Evolutionary conservation across 1,140 invertebrate species (phyloP).

Genomic region (Dinothrombium tinctorium): DNA sequence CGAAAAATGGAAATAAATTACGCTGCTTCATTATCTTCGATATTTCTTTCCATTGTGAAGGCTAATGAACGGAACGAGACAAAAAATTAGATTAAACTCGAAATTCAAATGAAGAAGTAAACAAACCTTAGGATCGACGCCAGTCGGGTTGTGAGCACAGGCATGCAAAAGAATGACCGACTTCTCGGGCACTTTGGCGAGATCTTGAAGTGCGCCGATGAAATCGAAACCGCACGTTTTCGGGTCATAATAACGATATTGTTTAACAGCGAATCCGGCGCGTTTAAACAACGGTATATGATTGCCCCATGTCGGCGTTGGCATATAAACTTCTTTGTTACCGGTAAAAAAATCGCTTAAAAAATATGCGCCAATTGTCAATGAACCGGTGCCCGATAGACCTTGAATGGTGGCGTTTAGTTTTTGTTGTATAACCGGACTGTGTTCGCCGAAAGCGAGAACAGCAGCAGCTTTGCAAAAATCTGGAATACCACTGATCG

Average conservation of each 20-base stretch:
- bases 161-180: slow-evolving; percentile 85
- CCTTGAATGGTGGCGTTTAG: slow-evolving; percentile 41
- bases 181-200: slow-evolving; percentile 71
- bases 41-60: slow-evolving; percentile 70
- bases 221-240: slow-evolving; percentile 90
- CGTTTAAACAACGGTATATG: slow-evolving; percentile 75
- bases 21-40: slow-evolving; percentile 45
- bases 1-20: slow-evolving; percentile 88
- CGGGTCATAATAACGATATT: slow-evolving; percentile 86
- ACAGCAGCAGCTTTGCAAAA: slow-evolving; percentile 56
- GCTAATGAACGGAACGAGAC: slow-evolving; percentile 17
- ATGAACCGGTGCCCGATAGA: slow-evolving; percentile 90
- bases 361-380: slow-evolving; percentile 73
- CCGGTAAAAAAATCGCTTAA: slow-evolving; percentile 51
- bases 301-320: slow-evolving; percentile 94
- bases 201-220: slow-evolving; percentile 65
- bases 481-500: slow-evolving; percentile 58
- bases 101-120: background rate
- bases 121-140: slow-evolving; percentile 54
- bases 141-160: slow-evolving; percentile 98
- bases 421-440: slow-evolving; percentile 41
- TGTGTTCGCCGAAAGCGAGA: slow-evolving; percentile 69
- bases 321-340: slow-evolving; percentile 68
- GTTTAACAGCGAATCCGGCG: slow-evolving; percentile 56
- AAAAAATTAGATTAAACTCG: background rate